These are phyloP conservation scores for Sinocyclocheilus maitianheensis DNA, from an alignment of 2,113 vertebrate species.

Conservation along the genomic window DNA sequence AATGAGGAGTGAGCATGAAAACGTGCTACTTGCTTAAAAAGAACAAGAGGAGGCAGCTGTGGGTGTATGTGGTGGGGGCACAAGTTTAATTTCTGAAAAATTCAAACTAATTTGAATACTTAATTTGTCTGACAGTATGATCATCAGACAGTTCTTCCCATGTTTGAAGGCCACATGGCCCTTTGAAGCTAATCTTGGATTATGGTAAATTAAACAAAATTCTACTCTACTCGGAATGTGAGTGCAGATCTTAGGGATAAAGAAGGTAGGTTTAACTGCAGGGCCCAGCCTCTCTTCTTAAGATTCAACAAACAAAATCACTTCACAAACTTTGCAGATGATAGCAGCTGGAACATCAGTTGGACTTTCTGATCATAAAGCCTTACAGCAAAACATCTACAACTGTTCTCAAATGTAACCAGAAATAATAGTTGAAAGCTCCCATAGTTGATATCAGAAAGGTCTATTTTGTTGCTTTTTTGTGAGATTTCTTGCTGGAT, in stretches of 20 bases:
- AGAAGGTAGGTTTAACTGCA: constrained; percentile 14
- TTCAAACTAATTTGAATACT: constrained; percentile 35
- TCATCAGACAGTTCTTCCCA: constrained; percentile 37
- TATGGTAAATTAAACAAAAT: constrained; percentile 37
- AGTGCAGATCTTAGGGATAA: constrained; percentile 1
- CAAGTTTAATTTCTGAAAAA: constrained; percentile 27
- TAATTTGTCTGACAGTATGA: constrained; percentile 40
- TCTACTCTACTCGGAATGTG: constrained; percentile 9
- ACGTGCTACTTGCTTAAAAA: constrained; percentile 50
- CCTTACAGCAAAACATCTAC: not conserved
- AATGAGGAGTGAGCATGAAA: constrained; percentile 50
- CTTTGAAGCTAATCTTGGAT: constrained; percentile 44
- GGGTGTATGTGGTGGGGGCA: not conserved
- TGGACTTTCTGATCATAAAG: not conserved
- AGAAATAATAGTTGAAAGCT: not conserved
- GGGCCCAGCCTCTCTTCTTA: not conserved
- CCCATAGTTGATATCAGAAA: not conserved
- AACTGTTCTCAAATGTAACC: not conserved
- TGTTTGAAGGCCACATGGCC: constrained; percentile 34
- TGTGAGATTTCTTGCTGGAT: not conserved
- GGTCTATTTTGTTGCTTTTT: not conserved
- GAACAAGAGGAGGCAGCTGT: constrained; percentile 61
- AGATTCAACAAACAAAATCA: not conserved
- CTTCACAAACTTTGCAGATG: not conserved
- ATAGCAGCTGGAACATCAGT: not conserved